phyloP scores from a whole-genome alignment of 2,113 vertebrate species.

The Oxyura jamaicensis region DNA sequence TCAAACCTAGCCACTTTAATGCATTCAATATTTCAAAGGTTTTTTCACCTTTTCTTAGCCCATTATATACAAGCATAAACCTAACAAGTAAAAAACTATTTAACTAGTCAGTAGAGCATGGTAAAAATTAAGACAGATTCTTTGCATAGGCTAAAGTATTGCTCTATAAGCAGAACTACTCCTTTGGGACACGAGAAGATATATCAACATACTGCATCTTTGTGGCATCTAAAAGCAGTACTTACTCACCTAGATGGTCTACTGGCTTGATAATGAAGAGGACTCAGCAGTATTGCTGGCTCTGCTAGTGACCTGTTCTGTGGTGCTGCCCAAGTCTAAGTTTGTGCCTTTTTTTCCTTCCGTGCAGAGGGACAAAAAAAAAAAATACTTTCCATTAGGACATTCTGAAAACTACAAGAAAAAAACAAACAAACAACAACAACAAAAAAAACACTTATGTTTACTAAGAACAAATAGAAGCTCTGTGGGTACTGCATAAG shows the following conservation, averaged over 20 bases:
- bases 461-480: neutral
- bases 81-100: neutral
- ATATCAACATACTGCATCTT: neutral
- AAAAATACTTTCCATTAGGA: neutral
- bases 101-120: neutral
- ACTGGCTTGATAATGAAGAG: neutral
- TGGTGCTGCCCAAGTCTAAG: neutral
- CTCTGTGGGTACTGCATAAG: neutral
- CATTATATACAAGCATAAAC: neutral
- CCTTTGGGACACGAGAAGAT: neutral
- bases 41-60: neutral
- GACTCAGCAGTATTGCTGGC: accelerated
- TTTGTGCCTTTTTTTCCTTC: neutral
- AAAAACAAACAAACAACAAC: neutral
- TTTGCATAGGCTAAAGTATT: neutral
- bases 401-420: neutral
- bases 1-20: neutral
- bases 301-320: neutral
- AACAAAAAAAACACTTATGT: neutral
- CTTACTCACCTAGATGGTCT: neutral
- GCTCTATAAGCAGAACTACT: neutral
- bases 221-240: neutral
- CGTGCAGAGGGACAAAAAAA: neutral
- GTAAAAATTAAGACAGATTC: neutral
- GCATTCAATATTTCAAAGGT: neutral